These are phyloP conservation scores for Eretmocerus hayati DNA, from an alignment of 2,888 invertebrate species.

Conservation along the genomic window DNA sequence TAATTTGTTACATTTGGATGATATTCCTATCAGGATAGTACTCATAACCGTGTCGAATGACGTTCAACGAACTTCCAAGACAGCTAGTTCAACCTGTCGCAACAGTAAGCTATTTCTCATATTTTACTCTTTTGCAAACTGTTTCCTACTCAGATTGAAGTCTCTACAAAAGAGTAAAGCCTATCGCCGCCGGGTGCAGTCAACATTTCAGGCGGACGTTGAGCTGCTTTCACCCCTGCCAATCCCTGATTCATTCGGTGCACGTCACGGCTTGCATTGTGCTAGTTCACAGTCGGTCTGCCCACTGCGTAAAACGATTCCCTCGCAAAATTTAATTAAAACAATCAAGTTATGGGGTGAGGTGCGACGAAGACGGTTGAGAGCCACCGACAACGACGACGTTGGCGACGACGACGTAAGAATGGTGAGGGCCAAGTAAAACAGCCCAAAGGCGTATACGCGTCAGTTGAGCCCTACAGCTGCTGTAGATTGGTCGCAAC, in stretches of 20 bases:
- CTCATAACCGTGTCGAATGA: no score
- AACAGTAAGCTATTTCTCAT: background rate
- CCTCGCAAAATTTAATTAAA: conserved; percentile 47
- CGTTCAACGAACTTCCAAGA: conserved; percentile 15
- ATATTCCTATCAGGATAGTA: no score
- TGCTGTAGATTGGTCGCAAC: no score
- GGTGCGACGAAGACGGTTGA: conserved; percentile 19
- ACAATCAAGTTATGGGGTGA: conserved; percentile 47
- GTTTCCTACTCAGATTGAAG: no score
- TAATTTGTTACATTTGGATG: no score
- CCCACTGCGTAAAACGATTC: conserved; percentile 46
- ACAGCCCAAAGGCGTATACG: conserved; percentile 21
- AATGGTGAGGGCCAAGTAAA: conserved; percentile 29
- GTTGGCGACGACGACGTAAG: conserved; percentile 36
- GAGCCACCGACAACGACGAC: conserved; percentile 21
- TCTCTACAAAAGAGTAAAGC: background rate
- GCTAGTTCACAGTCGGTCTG: conserved; percentile 38
- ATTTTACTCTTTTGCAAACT: conserved; percentile 7
- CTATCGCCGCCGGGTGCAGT: background rate
- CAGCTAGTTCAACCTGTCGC: conserved; percentile 8
- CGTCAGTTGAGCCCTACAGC: no score
- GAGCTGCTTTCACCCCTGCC: conserved; percentile 7
- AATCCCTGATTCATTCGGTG: conserved; percentile 35
- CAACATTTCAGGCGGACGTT: no score
- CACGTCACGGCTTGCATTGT: conserved; percentile 46